Base-by-base conservation (phyloP, 1,140 invertebrate genomes). In the Tribolium madens region DNA sequence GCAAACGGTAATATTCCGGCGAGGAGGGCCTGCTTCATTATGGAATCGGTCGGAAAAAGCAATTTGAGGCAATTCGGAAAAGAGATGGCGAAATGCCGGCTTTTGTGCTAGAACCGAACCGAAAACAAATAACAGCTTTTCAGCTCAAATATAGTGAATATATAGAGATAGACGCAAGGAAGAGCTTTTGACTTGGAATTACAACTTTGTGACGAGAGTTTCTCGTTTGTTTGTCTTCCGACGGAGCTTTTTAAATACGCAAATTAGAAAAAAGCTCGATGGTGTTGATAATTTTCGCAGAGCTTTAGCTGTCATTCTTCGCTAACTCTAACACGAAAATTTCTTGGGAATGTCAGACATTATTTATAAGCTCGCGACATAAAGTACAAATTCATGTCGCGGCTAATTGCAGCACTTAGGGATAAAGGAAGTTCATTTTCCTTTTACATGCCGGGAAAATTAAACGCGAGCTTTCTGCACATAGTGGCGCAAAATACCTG, bases 11-110 rank as follows among this genome's bases (percentile, higher is more conserved):
- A 73, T 73, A 73, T 73, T 73, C 48, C 9, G 12, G 53, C 21
- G 50, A 48, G 33, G 21, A 64, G 50, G 50, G 6, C 33, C 76
- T 76, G 79, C 74, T 80, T 80, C 77, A 80, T 80, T 80, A 80
- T 78, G 77, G 73, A 75, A 50, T 53, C 73, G 53, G 73, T 75
- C 60, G 53, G 79, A 78, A 80, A 83, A 81, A 79, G 80, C 80
- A 83, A 83, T 83, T 81, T 81, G 78, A 83, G 79, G 79, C 82
- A 81, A 81, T 83, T 83, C 78, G 79, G 78, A 80, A 82, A 82
- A 80, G 80, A 78, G 78, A 78, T 69, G 76, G 79, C 75, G 81
- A 80, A 80, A 79, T 77, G 76, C 53, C 74, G 74, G 69, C 78
- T 82, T 81, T 80, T 79, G 75, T 79, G 57, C 69, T 47, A 53